Base-by-base conservation (phyloP, 2,113 vertebrate species). In the Cynoglossus semilaevis region DNA sequence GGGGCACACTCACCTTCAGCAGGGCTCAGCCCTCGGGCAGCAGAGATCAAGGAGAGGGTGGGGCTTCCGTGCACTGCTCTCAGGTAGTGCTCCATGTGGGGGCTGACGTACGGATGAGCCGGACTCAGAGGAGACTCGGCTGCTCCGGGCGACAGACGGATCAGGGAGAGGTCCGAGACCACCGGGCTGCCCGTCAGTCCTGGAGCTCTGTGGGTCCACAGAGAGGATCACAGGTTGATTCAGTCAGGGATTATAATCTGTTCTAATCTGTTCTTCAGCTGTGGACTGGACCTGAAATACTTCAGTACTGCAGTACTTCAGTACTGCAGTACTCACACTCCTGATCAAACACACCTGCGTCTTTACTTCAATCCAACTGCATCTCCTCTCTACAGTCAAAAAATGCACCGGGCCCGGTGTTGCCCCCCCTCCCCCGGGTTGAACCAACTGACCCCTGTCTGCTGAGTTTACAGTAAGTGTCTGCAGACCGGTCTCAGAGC, bases 51-150 rank as follows among this genome's bases (percentile, higher is more conserved):
- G 0, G 97, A 98, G 50, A 98, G 94, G 0, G 95, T 95, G 64
- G 97, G 96, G 77, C 96, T 99, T 83, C 92, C 59, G 54, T 99
- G 97, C 46, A 98, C 80, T 0, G 97, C 94, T 53, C 94, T 94
- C 48, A 99, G 94, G 89, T 99, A 98, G 80, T 97, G 96, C 85
- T 99, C 97, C 96, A 98, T 94, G 88, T 99, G 95, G 29, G 95
- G 93, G 62, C 87, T 92, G 85, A 98, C 80, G 58, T 97, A 99
- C 0, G 94, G 91, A 69, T 98, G 95, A 0, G 94, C 91, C 0
- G 92, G 91, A 67, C 87, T 94, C 87, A 98, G 97, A 3, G 93
- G 93, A 0, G 94, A 92, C 61, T 98, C 97, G 0, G 91, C 79
- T 0, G 93, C 83, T 56, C 92, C 92, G 0, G 96, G 96, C 8